A percentile compares a stretch with the other conserved stretches of the same genome.
These are phyloP conservation scores for Hapalemur alaotrensis DNA, from an alignment of 2,797 vertebrate genomes.

Conservation along the genomic window DNA sequence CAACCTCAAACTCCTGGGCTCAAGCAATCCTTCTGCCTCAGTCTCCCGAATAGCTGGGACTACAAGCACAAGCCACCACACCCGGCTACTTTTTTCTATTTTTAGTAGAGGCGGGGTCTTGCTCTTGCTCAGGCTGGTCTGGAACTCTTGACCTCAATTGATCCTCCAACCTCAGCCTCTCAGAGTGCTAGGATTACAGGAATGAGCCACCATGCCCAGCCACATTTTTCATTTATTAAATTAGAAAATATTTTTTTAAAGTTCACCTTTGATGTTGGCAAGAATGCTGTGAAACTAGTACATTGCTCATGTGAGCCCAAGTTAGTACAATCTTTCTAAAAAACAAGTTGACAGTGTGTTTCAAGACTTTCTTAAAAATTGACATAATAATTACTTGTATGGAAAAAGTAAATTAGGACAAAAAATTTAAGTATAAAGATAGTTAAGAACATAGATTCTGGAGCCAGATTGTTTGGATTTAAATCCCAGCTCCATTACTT, in stretches of 20 bases:
- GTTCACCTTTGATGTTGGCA: background rate
- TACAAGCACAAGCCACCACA: no score
- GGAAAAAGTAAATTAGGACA: conserved; percentile 25
- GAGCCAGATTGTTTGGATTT: background rate
- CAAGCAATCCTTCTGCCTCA: no score
- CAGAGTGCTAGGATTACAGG: no score
- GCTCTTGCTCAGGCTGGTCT: no score
- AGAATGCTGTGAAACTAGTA: background rate
- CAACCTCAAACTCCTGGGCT: no score
- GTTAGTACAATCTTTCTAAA: background rate
- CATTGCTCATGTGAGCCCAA: background rate
- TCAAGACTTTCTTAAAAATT: background rate
- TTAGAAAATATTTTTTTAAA: background rate
- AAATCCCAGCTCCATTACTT: background rate
- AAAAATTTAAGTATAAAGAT: background rate
- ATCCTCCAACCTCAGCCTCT: no score
- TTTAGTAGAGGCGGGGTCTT: no score
- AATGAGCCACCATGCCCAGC: no score
- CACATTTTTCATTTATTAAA: background rate
- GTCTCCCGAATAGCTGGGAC: no score
- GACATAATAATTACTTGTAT: background rate
- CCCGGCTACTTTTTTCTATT: no score
- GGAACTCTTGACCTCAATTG: no score
- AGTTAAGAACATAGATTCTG: background rate
- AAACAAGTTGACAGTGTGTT: background rate